Evolutionary conservation across 2,113 vertebrate genomes (phyloP).

Genomic region (Urocynchramus pylzowi): DNA sequence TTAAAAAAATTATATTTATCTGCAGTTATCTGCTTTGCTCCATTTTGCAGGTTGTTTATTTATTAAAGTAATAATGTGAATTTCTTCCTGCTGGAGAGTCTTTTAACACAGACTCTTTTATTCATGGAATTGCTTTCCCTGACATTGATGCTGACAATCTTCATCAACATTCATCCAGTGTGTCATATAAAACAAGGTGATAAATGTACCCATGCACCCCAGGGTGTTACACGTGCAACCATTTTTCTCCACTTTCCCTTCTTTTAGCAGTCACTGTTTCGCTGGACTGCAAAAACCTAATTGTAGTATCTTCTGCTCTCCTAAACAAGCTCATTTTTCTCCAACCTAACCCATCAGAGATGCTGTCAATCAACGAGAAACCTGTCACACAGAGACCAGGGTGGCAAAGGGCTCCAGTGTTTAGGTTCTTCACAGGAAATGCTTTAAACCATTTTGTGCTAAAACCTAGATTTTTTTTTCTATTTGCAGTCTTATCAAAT

Average conservation of each 20-base stretch:
- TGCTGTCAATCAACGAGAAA: constrained; percentile 41
- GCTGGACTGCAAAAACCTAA: constrained; percentile 30
- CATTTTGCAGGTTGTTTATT: background rate
- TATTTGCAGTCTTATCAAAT: background rate
- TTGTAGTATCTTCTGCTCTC: constrained; percentile 54
- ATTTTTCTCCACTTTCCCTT: constrained; percentile 16
- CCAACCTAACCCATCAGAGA: constrained; percentile 40
- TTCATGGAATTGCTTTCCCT: background rate
- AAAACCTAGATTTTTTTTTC: background rate
- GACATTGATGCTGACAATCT: background rate
- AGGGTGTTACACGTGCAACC: background rate
- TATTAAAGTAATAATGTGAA: background rate
- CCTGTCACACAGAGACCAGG: background rate
- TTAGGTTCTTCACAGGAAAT: background rate
- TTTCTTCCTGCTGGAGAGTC: background rate
- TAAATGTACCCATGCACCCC: constrained; percentile 24
- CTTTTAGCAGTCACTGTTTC: background rate
- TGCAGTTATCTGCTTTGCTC: background rate
- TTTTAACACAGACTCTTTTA: background rate
- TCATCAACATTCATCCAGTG: constrained; percentile 17
- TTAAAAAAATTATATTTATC: background rate
- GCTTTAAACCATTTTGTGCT: background rate
- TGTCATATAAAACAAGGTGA: constrained; percentile 40
- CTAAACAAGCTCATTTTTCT: constrained; percentile 66
- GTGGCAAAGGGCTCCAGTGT: background rate